Evolutionary conservation across 2,888 invertebrate species (phyloP).

Genomic region (Bellardia bayeri): DNA sequence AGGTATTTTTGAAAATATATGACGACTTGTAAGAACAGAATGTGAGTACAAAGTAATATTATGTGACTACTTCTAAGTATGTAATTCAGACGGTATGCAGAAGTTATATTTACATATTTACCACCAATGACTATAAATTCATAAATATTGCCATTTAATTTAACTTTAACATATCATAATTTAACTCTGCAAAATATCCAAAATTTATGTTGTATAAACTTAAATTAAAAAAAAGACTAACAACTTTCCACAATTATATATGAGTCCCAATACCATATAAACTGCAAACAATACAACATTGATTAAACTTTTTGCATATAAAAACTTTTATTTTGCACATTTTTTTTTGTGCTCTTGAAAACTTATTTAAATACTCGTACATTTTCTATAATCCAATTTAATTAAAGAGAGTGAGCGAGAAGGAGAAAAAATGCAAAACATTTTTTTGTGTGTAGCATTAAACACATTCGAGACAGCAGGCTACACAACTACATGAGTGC

Average conservation of each 20-base stretch:
- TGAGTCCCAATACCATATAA: not conserved
- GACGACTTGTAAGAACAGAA: no score
- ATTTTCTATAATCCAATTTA: constrained; percentile 16
- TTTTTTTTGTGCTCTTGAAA: not conserved
- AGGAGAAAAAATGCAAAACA: not conserved
- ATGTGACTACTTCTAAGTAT: no score
- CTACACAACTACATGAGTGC: no score
- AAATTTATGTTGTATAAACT: not conserved
- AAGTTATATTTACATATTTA: no score
- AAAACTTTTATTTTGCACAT: not conserved
- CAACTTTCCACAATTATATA: not conserved
- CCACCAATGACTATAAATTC: no score
- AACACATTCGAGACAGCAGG: no score
- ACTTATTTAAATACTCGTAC: not conserved
- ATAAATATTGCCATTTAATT: no score
- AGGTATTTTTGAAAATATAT: no score
- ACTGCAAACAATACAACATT: constrained; percentile 1
- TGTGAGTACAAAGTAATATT: no score
- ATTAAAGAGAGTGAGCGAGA: not conserved
- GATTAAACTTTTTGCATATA: not conserved
- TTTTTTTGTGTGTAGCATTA: not conserved
- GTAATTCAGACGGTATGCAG: no score
- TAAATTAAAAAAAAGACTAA: not conserved
- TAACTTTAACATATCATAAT: no score
- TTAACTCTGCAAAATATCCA: no score